These are phyloP conservation scores for Eurypyga helias DNA, from an alignment of 2,113 vertebrate genomes.

Conservation along the genomic window DNA sequence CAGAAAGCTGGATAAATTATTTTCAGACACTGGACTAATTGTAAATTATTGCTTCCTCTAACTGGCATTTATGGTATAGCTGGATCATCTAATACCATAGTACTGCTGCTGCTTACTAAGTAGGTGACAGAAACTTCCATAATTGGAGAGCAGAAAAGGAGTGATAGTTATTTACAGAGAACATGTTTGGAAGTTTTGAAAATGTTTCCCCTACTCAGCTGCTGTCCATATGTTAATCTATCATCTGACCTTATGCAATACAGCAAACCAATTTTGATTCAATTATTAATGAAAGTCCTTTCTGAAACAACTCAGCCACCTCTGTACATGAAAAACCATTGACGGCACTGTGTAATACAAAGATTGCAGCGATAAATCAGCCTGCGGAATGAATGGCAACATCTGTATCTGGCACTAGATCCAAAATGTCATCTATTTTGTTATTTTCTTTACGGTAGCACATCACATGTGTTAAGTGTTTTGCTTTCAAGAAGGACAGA, in stretches of 20 bases:
- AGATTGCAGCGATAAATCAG: slow-evolving; percentile 32
- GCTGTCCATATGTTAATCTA: neutral
- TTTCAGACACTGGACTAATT: neutral
- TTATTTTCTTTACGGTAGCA: slow-evolving; percentile 41
- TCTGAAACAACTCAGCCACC: neutral
- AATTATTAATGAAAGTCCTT: slow-evolving; percentile 20
- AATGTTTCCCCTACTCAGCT: neutral
- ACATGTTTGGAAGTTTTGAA: neutral
- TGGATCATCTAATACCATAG: neutral
- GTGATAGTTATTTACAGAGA: neutral
- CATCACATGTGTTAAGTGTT: neutral
- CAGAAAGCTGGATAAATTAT: neutral
- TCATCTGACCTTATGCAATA: slow-evolving; percentile 2
- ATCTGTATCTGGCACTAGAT: slow-evolving; percentile 34
- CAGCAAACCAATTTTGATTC: slow-evolving; percentile 1
- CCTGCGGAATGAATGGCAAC: slow-evolving; percentile 9
- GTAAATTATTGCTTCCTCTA: neutral
- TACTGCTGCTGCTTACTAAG: neutral
- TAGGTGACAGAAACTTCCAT: neutral
- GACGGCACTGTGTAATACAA: neutral
- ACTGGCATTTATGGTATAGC: neutral
- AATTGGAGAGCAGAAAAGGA: neutral
- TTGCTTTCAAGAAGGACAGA: slow-evolving; percentile 5
- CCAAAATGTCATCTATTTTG: slow-evolving; percentile 57
- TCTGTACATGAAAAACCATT: neutral